These are phyloP conservation scores for Laothoe populi DNA, from an alignment of 2,888 invertebrate species.

Conservation along the genomic window DNA sequence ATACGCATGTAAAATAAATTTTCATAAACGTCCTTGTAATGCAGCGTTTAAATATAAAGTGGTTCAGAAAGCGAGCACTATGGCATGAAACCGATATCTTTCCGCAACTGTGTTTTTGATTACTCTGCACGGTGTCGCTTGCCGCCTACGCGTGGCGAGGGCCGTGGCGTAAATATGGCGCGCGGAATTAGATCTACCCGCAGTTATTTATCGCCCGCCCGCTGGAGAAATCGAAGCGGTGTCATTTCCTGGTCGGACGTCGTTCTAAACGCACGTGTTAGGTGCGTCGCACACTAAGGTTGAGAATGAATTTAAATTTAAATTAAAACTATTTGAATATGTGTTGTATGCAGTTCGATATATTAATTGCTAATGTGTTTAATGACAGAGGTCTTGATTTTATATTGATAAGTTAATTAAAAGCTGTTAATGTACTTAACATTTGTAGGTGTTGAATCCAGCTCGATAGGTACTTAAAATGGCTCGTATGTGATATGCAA, in stretches of 20 bases:
- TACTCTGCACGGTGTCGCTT: slow-evolving; percentile 59
- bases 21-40: slow-evolving; percentile 24
- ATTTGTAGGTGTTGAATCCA: too few species aligned
- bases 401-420: too few species aligned
- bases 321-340: too few species aligned
- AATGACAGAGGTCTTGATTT: too few species aligned
- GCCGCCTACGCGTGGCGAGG: slow-evolving; percentile 56
- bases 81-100: slow-evolving; percentile 46
- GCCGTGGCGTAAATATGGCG: slow-evolving; percentile 71
- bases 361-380: too few species aligned
- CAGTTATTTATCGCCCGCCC: slow-evolving; percentile 70
- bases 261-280: slow-evolving; percentile 53
- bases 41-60: slow-evolving; percentile 5
- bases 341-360: too few species aligned
- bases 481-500: too few species aligned
- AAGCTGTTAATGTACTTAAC: too few species aligned
- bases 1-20: slow-evolving; percentile 4
- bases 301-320: background rate
- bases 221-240: slow-evolving; percentile 55
- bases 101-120: slow-evolving; percentile 61
- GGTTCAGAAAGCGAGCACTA: slow-evolving; percentile 8
- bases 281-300: slow-evolving; percentile 15
- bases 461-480: too few species aligned
- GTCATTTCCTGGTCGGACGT: slow-evolving; percentile 71
- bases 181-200: slow-evolving; percentile 78